These are phyloP conservation scores for Argya squamiceps DNA, from an alignment of 2,797 vertebrate genomes.

Conservation along the genomic window DNA sequence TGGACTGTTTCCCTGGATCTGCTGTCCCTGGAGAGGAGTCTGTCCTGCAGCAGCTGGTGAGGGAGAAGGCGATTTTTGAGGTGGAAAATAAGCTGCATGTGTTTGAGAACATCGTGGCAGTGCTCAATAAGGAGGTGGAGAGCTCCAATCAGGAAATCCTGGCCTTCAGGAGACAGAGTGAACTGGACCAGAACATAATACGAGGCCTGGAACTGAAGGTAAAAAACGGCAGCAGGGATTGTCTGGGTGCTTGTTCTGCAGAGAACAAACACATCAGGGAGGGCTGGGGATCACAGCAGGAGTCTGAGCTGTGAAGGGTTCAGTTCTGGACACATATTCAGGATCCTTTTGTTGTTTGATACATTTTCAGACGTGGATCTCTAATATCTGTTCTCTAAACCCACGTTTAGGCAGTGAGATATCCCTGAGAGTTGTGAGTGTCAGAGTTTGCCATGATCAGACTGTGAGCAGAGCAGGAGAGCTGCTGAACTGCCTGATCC, in stretches of 20 bases:
- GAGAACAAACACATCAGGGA: fast-evolving
- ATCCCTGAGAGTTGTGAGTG: not conserved
- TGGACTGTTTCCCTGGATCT: slow-evolving; percentile 46
- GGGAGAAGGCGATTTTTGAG: slow-evolving; percentile 74
- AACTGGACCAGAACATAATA: slow-evolving; percentile 76
- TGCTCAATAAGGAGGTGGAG: slow-evolving; percentile 85
- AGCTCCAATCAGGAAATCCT: slow-evolving; percentile 74
- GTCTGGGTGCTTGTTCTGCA: not conserved
- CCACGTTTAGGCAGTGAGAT: not conserved
- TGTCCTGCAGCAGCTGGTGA: slow-evolving; percentile 53
- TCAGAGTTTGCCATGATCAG: not conserved
- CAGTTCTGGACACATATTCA: not conserved
- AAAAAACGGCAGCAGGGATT: not conserved
- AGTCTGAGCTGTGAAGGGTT: not conserved
- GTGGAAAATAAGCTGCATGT: slow-evolving; percentile 82
- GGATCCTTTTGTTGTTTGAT: not conserved
- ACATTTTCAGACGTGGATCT: not conserved
- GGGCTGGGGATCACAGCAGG: not conserved
- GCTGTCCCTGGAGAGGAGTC: slow-evolving; percentile 25
- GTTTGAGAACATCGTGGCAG: slow-evolving; percentile 84
- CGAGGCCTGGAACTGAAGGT: slow-evolving; percentile 81
- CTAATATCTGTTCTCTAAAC: not conserved
- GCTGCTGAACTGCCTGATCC: not conserved
- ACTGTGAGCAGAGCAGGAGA: not conserved
- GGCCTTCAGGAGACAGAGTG: slow-evolving; percentile 76